Evolutionary conservation across 1,140 invertebrate genomes (phyloP).

Genomic region (Pogonomyrmex californicus): DNA sequence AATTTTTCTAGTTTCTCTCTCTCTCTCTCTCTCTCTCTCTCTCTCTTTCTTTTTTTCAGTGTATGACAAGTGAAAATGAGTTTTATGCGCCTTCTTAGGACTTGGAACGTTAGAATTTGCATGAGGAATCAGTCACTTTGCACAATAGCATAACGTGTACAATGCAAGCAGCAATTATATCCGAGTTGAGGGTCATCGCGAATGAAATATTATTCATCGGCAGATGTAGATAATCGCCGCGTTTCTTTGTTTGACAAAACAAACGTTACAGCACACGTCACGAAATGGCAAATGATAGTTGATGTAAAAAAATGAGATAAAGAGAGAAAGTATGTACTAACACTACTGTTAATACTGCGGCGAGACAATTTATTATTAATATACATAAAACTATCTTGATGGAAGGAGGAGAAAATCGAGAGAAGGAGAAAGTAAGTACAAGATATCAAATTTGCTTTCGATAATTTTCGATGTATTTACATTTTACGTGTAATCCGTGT

Average conservation of each 20-base stretch:
- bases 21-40: slow-evolving; percentile 1
- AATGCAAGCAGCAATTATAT: slow-evolving; percentile 48
- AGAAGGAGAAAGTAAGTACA: slow-evolving; percentile 61
- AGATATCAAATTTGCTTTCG: slow-evolving; percentile 76
- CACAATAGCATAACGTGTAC: slow-evolving; percentile 45
- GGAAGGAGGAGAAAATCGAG: slow-evolving; percentile 49
- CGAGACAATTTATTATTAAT: too few species aligned
- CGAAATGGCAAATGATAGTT: neutral
- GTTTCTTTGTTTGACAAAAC: slow-evolving; percentile 33
- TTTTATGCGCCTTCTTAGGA: slow-evolving; percentile 19
- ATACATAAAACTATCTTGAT: neutral
- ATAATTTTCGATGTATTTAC: slow-evolving; percentile 86
- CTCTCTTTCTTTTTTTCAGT: slow-evolving; percentile 76
- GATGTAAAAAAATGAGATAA: neutral
- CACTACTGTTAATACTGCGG: neutral
- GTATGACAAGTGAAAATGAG: slow-evolving; percentile 70
- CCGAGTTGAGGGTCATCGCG: neutral
- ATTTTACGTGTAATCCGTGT: slow-evolving; percentile 84
- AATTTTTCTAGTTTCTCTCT: slow-evolving; percentile 31
- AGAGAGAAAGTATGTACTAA: neutral
- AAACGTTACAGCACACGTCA: neutral
- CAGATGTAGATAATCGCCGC: neutral
- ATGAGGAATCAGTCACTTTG: slow-evolving; percentile 13
- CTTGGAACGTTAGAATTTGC: neutral
- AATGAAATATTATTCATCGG: slow-evolving; percentile 33